These are phyloP conservation scores for Himantopus leucocephalus DNA, from an alignment of 2,113 vertebrate genomes.

Conservation along the genomic window DNA sequence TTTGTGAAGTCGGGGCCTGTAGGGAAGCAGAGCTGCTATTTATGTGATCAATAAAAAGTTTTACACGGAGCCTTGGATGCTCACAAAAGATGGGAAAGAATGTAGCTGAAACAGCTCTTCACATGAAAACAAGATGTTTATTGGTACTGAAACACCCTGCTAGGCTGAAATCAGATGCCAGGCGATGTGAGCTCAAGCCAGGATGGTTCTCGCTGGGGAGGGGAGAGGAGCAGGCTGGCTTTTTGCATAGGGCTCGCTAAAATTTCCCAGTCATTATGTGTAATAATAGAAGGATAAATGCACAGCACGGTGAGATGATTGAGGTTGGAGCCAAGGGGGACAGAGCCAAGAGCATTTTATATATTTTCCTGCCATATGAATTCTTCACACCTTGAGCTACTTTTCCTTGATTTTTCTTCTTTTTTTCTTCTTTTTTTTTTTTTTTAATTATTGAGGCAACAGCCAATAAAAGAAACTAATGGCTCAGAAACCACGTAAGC, in stretches of 20 bases:
- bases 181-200: neutral
- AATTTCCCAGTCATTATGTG: neutral
- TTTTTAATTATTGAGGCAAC: neutral
- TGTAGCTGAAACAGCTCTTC: slow-evolving; percentile 42
- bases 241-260: neutral
- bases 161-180: slow-evolving; percentile 52
- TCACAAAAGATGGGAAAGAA: slow-evolving; percentile 48
- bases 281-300: slow-evolving; percentile 20
- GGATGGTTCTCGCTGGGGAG: neutral
- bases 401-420: neutral
- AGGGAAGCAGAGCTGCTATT: slow-evolving; percentile 49
- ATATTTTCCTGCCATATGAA: neutral
- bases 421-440: neutral
- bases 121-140: slow-evolving; percentile 61
- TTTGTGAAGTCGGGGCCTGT: neutral
- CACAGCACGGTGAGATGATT: neutral
- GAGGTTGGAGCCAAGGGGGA: slow-evolving; percentile 18
- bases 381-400: slow-evolving; percentile 46
- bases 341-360: neutral
- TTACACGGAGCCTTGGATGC: slow-evolving; percentile 45
- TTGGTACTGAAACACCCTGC: slow-evolving; percentile 52
- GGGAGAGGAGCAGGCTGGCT: neutral
- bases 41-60: slow-evolving; percentile 64
- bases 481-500: slow-evolving; percentile 28
- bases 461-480: slow-evolving; percentile 24